phyloP scores from a whole-genome alignment of 1,140 invertebrate genomes.

The Druon quercuslanigerum region DNA sequence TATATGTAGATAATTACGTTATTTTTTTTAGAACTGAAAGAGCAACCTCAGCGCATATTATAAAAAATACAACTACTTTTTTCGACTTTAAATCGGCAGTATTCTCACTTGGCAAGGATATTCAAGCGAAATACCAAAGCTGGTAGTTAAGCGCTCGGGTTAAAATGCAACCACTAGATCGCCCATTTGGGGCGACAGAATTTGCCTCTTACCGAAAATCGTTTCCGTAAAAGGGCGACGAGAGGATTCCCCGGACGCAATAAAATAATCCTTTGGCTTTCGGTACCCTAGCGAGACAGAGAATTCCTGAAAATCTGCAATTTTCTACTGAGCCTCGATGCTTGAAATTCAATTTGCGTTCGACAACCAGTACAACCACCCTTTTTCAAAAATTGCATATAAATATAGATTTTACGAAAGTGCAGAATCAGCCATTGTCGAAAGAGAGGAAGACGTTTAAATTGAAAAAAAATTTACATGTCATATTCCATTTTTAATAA shows the following conservation, averaged over 20 bases:
- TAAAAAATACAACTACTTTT: not conserved
- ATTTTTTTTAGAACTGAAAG: not conserved
- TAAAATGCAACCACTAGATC: constrained; percentile 11
- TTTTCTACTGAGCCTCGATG: constrained; percentile 1
- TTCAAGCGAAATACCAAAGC: not conserved
- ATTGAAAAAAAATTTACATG: too few relatives aligned
- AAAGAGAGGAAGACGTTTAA: too few relatives aligned
- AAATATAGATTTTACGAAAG: constrained; percentile 24
- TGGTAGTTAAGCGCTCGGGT: not conserved
- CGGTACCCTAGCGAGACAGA: not conserved
- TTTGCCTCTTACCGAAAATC: constrained; percentile 26
- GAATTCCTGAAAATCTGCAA: not conserved
- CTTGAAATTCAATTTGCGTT: constrained; percentile 4
- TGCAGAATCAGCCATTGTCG: too few relatives aligned
- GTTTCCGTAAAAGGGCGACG: constrained; percentile 21
- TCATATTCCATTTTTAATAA: too few relatives aligned
- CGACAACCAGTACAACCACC: too few relatives aligned
- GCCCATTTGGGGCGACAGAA: constrained; percentile 16
- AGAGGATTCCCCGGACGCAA: constrained; percentile 25
- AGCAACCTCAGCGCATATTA: not conserved
- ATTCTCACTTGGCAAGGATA: not conserved
- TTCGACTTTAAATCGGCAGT: not conserved
- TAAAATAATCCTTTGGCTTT: not conserved
- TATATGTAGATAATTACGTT: not conserved
- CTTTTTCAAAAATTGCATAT: constrained; percentile 41